Conservation (phyloP, 2,888 invertebrate genomes). For the Scotopteryx bipunctaria region DNA sequence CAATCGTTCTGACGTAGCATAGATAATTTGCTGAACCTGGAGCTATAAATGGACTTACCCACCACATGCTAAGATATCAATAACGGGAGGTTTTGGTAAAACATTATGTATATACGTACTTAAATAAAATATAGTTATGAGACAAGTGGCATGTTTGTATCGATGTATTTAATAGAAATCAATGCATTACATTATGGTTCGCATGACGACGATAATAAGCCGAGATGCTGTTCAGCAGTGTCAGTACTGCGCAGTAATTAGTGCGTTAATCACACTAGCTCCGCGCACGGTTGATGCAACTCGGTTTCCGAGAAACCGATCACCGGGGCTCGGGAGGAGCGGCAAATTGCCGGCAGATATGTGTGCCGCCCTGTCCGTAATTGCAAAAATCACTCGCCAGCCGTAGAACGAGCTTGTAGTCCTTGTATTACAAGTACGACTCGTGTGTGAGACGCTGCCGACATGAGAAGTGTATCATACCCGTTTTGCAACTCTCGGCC, state of each 20-base stretch:
- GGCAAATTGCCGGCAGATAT: slow-evolving; percentile 80
- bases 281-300: slow-evolving; percentile 69
- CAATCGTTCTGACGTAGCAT: slow-evolving; percentile 14
- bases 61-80: slow-evolving; percentile 1
- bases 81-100: background rate
- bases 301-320: slow-evolving; percentile 75
- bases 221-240: slow-evolving; percentile 20
- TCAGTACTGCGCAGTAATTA: slow-evolving; percentile 56
- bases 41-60: background rate
- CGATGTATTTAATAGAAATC: slow-evolving; percentile 8
- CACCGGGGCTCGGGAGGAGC: slow-evolving; percentile 68
- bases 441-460: slow-evolving; percentile 40
- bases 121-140: background rate
- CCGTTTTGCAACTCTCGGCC: slow-evolving; percentile 25
- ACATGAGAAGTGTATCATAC: slow-evolving; percentile 31
- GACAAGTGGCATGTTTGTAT: background rate
- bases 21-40: background rate
- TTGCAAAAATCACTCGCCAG: slow-evolving; percentile 76
- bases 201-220: slow-evolving; percentile 25
- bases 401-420: slow-evolving; percentile 48
- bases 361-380: slow-evolving; percentile 76
- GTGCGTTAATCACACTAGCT: slow-evolving; percentile 72
- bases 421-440: slow-evolving; percentile 55
- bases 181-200: slow-evolving; percentile 9
- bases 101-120: background rate